These are phyloP conservation scores for Hirudinaria manillensis DNA, from an alignment of 2,888 invertebrate species.

Conservation along the genomic window DNA sequence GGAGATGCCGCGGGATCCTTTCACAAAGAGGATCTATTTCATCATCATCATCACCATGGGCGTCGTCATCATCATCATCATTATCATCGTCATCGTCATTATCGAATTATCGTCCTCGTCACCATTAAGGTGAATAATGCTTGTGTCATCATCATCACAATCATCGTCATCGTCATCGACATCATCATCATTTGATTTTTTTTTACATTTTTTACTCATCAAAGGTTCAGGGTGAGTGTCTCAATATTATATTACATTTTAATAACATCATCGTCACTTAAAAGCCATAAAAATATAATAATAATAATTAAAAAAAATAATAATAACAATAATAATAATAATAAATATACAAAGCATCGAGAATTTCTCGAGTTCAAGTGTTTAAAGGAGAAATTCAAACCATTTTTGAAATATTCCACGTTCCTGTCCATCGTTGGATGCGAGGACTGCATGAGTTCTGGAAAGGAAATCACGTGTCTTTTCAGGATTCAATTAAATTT, in stretches of 20 bases:
- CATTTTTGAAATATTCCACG: constrained; percentile 10
- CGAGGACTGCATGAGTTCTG: constrained; percentile 9
- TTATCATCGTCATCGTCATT: neutral
- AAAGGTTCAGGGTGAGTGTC: neutral
- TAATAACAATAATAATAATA: neutral
- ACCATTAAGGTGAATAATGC: neutral
- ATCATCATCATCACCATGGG: no score
- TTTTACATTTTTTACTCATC: neutral
- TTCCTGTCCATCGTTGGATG: neutral
- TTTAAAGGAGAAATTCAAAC: neutral
- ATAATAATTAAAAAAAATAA: neutral
- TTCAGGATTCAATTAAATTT: neutral
- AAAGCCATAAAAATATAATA: neutral
- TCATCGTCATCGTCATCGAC: neutral
- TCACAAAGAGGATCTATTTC: no score
- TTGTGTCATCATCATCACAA: neutral
- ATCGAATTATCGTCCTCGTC: neutral
- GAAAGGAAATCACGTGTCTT: neutral
- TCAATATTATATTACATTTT: neutral
- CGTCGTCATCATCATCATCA: no score
- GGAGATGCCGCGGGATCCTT: no score
- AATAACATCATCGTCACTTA: neutral
- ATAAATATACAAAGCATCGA: no score
- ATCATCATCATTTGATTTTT: neutral
- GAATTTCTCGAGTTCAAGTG: no score